Conservation (phyloP, 2,888 invertebrate genomes). For the Acrobasis consociella region DNA sequence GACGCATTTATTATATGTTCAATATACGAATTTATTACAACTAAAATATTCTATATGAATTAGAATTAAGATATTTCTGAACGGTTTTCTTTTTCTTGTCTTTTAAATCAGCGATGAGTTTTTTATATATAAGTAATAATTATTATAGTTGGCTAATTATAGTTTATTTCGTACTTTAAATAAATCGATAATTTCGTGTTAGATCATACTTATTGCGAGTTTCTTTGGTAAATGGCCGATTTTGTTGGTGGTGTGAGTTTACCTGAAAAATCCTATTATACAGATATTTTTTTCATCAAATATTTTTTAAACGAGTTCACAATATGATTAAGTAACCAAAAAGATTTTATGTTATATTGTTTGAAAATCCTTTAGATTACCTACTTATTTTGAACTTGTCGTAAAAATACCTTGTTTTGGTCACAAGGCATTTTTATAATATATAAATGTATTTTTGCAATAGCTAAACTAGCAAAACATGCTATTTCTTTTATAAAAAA, state of each 20-base stretch:
- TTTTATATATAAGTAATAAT: constrained; percentile 46
- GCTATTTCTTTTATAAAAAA: no score
- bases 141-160: constrained; percentile 71
- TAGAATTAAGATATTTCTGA: constrained; percentile 40
- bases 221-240: constrained; percentile 69
- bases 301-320: no score
- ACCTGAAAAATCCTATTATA: no score
- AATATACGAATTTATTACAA: constrained; percentile 26
- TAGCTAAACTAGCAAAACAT: no score
- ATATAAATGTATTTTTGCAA: no score
- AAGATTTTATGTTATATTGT: no score
- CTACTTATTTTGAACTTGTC: no score
- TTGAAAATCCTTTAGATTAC: no score
- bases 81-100: constrained; percentile 49
- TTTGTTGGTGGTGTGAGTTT: constrained; percentile 10
- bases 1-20: constrained; percentile 20
- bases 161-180: constrained; percentile 70
- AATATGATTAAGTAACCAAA: background rate
- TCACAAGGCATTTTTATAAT: no score
- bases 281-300: no score
- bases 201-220: constrained; percentile 69
- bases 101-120: constrained; percentile 61
- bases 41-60: constrained; percentile 27
- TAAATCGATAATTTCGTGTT: constrained; percentile 75
- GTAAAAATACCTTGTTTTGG: no score